Evolutionary conservation across 2,888 invertebrate species (phyloP), one percentile per base, ranked within the genome.

Genomic region (Tortrix viridana): DNA sequence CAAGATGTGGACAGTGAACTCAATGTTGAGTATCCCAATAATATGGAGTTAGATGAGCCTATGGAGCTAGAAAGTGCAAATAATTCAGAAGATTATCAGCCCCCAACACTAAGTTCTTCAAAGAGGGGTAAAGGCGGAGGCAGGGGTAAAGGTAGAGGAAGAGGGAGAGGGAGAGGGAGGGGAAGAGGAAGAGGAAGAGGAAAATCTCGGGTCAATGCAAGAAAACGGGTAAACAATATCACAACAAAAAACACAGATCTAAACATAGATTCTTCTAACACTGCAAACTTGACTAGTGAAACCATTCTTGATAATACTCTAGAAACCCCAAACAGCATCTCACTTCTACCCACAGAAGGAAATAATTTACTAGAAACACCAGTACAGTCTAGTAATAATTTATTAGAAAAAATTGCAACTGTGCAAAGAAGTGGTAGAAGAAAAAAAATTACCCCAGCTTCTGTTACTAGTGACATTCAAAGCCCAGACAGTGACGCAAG

Each of bases 401-500:
- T n/a, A 26, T 7, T 20, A 37, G 22, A 50, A 38, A 44, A 48
- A 50, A 38, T 50, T 14, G 47, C 55, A 48, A 22, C 37, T 43
- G 41, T 18, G 12, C 54, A 50, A 57, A 65, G 52, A 54, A 60
- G 67, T 19, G 60, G 53, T 44, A 48, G 67, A 46, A 59, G 55
- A 50, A 64, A 54, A 58, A 68, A 59, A 50, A 46, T 22, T n/a
- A 12, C 20, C 19, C n/a, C 55, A 19, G 18, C 46, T 46, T 16
- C n/a, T 18, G 20, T 22, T n/a, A 50, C 32, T 18, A 43, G 37
- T 18, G 26, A 37, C 7, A 32, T 53, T 26, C 56, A 53, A 20
- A 68, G 65, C 26, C 59, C 64, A 47, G 68, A 68, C 43, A 65
- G 65, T 53, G 65, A 22, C n/a, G 23, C 16, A 20, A 62, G 53